Percentiles rank a stretch among this genome's conserved stretches.
These are phyloP conservation scores for Esox masquinongy DNA, from an alignment of 2,797 vertebrate species.

Conservation along the genomic window DNA sequence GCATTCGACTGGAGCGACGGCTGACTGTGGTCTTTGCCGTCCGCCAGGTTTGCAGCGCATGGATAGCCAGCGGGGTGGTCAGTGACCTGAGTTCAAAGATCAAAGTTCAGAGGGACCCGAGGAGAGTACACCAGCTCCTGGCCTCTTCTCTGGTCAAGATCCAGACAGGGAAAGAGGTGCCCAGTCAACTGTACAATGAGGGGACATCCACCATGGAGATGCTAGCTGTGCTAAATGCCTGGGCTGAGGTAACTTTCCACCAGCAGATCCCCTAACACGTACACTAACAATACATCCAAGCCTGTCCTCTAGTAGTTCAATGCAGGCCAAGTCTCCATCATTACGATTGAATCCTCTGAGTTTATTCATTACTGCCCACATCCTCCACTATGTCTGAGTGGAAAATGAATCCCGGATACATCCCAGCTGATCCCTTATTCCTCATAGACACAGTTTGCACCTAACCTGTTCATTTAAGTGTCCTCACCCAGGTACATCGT, in stretches of 20 bases:
- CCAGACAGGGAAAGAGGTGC: constrained; percentile 77
- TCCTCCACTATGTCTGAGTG: no score
- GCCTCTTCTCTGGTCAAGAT: constrained; percentile 85
- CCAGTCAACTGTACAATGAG: constrained; percentile 85
- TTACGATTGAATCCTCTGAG: no score
- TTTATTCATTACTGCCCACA: not conserved
- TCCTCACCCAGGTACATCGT: constrained; percentile 84
- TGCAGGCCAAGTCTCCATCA: no score
- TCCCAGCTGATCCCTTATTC: no score
- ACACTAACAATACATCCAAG: not conserved
- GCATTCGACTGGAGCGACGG: not conserved
- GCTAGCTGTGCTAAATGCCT: constrained; percentile 91
- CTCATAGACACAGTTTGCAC: no score
- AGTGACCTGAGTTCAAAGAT: constrained; percentile 84
- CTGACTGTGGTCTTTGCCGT: not conserved
- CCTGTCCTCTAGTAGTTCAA: not conserved
- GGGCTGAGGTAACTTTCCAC: constrained; percentile 84
- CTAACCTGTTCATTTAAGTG: no score
- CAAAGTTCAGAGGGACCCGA: constrained; percentile 86
- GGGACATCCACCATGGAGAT: constrained; percentile 90
- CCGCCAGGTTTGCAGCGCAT: constrained; percentile 89
- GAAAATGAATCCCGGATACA: no score
- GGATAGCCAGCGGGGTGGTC: constrained; percentile 91
- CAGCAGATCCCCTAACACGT: not conserved
- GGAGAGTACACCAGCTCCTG: constrained; percentile 88